A percentile compares a stretch with the other conserved stretches of the same genome.
These are phyloP conservation scores for Anguilla anguilla DNA, from an alignment of 2,797 vertebrate species.

Conservation along the genomic window DNA sequence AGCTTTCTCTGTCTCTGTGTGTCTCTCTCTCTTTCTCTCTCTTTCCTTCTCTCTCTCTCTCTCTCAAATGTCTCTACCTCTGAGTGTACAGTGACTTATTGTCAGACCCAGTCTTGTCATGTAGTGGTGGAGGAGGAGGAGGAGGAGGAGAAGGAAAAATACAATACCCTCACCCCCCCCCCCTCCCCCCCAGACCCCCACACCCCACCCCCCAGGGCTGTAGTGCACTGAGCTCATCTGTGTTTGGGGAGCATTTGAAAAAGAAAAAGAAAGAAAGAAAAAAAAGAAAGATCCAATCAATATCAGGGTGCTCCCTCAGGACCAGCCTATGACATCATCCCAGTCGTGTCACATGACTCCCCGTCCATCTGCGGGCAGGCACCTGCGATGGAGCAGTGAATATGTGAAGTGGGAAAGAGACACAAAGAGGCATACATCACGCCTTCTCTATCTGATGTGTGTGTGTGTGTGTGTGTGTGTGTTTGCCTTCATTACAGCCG, in stretches of 20 bases:
- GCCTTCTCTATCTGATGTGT: background rate
- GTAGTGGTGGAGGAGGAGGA: conserved; percentile 50
- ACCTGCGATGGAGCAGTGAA: background rate
- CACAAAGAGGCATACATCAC: background rate
- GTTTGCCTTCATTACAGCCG: background rate
- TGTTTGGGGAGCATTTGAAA: conserved; percentile 34
- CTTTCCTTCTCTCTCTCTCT: background rate
- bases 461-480: background rate
- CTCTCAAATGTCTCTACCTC: background rate
- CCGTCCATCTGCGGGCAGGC: background rate
- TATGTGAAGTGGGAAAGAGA: background rate
- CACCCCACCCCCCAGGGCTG: background rate
- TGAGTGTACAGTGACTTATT: conserved; percentile 24
- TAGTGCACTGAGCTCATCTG: conserved; percentile 24
- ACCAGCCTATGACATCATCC: conserved; percentile 7
- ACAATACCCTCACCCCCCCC: conserved; percentile 19
- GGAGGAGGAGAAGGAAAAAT: conserved; percentile 47
- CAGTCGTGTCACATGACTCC: conserved; percentile 13
- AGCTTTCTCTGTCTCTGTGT: no score
- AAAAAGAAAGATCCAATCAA: conserved; percentile 64
- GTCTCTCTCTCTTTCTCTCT: background rate
- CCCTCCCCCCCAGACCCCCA: background rate
- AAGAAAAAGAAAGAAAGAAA: conserved; percentile 64
- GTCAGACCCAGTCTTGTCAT: conserved; percentile 50
- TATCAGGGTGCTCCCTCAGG: conserved; percentile 56